Percentiles rank a stretch among this genome's conserved stretches.
Conservation (phyloP, 2,797 vertebrate genomes). For the Xyrichtys novacula region DNA sequence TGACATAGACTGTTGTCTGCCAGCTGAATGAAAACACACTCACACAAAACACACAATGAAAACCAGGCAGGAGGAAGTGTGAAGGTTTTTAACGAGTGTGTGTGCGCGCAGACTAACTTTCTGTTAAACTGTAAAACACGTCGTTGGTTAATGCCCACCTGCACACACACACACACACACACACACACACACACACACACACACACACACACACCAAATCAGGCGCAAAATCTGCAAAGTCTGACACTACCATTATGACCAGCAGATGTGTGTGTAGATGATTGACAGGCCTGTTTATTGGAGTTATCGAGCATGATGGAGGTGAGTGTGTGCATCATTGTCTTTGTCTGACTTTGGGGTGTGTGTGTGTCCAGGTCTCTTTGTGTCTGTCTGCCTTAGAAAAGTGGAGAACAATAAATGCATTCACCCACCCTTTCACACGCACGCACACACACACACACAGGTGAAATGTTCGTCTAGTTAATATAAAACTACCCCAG, state of each 20-base stretch:
- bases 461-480: slow-evolving; percentile 76
- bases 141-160: not conserved
- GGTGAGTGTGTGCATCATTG: slow-evolving; percentile 1
- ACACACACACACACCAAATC: slow-evolving; percentile 34
- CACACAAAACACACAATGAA: not conserved
- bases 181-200: not conserved
- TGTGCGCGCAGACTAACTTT: slow-evolving; percentile 20
- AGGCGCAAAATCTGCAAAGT: slow-evolving; percentile 36
- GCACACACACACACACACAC: no score
- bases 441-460: slow-evolving; percentile 30
- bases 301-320: slow-evolving; percentile 14
- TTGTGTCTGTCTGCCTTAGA: slow-evolving; percentile 51
- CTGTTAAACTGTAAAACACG: slow-evolving; percentile 31
- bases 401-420: slow-evolving; percentile 75
- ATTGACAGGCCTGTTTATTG: slow-evolving; percentile 49
- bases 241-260: slow-evolving; percentile 20
- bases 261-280: slow-evolving; percentile 27
- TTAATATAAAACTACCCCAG: slow-evolving; percentile 84
- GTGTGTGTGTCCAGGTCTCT: slow-evolving; percentile 50
- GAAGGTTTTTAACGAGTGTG: slow-evolving; percentile 38
- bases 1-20: slow-evolving; percentile 10
- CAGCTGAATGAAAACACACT: slow-evolving; percentile 34
- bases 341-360: not conserved
- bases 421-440: slow-evolving; percentile 59
- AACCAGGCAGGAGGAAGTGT: slow-evolving; percentile 20